phyloP scores from a whole-genome alignment of 2,888 invertebrate genomes.

The Apoda limacodes region DNA sequence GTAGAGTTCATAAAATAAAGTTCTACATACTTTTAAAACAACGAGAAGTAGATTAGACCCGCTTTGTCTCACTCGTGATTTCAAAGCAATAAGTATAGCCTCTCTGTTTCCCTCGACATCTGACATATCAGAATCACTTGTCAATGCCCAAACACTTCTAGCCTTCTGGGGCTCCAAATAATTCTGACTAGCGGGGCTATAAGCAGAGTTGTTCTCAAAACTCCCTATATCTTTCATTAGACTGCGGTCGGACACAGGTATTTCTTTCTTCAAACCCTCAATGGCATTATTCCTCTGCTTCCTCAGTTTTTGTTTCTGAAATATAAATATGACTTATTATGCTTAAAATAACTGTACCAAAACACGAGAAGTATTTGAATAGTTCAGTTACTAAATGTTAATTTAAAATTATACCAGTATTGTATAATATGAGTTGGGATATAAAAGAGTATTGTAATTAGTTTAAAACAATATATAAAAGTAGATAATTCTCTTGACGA shows the following conservation, averaged over 20 bases:
- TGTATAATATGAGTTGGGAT: no score
- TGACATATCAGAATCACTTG: constrained; percentile 77
- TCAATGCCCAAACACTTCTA: constrained; percentile 47
- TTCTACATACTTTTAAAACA: constrained; percentile 67
- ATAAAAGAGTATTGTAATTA: no score
- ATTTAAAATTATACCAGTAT: no score
- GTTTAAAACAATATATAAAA: no score
- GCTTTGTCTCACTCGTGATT: constrained; percentile 75
- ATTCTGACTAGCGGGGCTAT: constrained; percentile 46
- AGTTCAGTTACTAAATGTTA: no score
- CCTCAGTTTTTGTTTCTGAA: constrained; percentile 59
- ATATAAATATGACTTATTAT: constrained; percentile 10
- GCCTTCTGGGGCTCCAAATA: constrained; percentile 41
- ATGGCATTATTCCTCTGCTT: constrained; percentile 59
- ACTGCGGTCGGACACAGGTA: constrained; percentile 52
- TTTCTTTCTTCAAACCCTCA: constrained; percentile 55
- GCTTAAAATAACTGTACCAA: background rate
- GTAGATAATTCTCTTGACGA: no score
- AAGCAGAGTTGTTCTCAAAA: constrained; percentile 47
- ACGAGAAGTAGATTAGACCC: constrained; percentile 72
- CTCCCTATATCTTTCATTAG: constrained; percentile 52
- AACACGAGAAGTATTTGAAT: no score
- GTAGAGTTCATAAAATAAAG: no score
- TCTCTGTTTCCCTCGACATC: constrained; percentile 70
- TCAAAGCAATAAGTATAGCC: constrained; percentile 55